phyloP scores from a whole-genome alignment of 2,888 invertebrate genomes.

The Drosophila tripunctata region DNA sequence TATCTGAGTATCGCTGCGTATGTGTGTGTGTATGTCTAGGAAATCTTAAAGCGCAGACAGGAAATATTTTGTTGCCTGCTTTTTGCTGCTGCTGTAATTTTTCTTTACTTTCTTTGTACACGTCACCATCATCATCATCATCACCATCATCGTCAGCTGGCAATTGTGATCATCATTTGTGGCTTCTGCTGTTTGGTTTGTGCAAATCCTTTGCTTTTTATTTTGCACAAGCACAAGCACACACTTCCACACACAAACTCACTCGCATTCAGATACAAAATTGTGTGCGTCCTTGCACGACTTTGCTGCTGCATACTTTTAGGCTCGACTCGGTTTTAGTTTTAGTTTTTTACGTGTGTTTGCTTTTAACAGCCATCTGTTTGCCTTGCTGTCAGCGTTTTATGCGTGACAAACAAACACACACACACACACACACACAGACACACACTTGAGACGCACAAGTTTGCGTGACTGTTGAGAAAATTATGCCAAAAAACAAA shows the following conservation, averaged over 20 bases:
- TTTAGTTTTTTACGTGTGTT: constrained; percentile 71
- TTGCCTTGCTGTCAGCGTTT: constrained; percentile 73
- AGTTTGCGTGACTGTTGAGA: constrained; percentile 64
- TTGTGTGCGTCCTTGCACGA: constrained; percentile 68
- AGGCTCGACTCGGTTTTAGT: constrained; percentile 58
- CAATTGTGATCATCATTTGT: constrained; percentile 56
- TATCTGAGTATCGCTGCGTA: constrained; percentile 10
- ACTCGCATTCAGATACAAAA: neutral
- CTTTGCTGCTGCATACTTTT: constrained; percentile 63
- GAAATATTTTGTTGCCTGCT: constrained; percentile 63
- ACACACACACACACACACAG: constrained; percentile 18
- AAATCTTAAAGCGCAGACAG: constrained; percentile 76
- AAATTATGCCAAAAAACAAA: constrained; percentile 60
- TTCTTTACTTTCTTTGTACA: constrained; percentile 30
- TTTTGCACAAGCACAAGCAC: constrained; percentile 25
- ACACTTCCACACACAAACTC: constrained; percentile 10
- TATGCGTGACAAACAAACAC: constrained; percentile 66
- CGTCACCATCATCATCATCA: constrained; percentile 38
- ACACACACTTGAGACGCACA: constrained; percentile 39
- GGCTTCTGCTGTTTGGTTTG: constrained; percentile 55
- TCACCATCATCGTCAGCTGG: constrained; percentile 18
- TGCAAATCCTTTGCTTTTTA: constrained; percentile 52
- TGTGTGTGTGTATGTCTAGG: constrained; percentile 59
- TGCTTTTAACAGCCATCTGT: constrained; percentile 76
- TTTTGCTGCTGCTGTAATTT: constrained; percentile 20